These are phyloP conservation scores for Drosophila lowei DNA, from an alignment of 1,140 invertebrate species.

Conservation along the genomic window DNA sequence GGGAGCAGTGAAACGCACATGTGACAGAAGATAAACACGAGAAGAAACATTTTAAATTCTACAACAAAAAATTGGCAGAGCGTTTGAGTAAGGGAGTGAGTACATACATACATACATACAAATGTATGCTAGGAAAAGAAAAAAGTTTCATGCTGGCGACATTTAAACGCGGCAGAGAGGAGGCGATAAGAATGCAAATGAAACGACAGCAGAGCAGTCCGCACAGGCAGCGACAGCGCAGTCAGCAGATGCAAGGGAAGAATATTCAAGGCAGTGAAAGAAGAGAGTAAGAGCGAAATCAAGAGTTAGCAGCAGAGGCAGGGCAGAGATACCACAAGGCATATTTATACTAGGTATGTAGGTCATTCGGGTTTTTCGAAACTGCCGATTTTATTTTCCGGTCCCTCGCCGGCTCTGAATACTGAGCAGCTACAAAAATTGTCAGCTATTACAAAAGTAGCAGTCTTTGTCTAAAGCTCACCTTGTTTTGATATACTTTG, in stretches of 20 bases:
- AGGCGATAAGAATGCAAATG: conserved; percentile 78
- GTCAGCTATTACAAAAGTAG: too few relatives aligned
- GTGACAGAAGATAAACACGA: conserved; percentile 78
- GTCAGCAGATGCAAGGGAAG: not conserved
- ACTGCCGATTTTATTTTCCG: too few relatives aligned
- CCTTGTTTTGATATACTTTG: too few relatives aligned
- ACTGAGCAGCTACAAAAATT: too few relatives aligned
- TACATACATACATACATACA: not conserved
- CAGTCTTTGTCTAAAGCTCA: too few relatives aligned
- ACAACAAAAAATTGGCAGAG: conserved; percentile 31
- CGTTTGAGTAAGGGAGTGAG: not conserved
- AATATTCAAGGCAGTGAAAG: conserved; percentile 1
- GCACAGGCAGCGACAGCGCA: conserved; percentile 5
- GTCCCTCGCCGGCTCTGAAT: too few relatives aligned
- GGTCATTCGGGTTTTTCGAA: too few relatives aligned
- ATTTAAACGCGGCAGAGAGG: conserved; percentile 62
- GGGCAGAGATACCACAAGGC: too few relatives aligned
- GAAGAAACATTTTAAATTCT: conserved; percentile 69
- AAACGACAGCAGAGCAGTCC: conserved; percentile 45
- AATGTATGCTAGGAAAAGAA: not conserved
- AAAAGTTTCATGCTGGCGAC: conserved; percentile 71
- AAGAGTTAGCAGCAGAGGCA: conserved; percentile 13
- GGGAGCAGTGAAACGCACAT: conserved; percentile 49
- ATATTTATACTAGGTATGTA: too few relatives aligned
- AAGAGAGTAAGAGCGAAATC: not conserved